phyloP scores from a whole-genome alignment of 2,113 vertebrate genomes.

The Montifringilla adamsi region DNA sequence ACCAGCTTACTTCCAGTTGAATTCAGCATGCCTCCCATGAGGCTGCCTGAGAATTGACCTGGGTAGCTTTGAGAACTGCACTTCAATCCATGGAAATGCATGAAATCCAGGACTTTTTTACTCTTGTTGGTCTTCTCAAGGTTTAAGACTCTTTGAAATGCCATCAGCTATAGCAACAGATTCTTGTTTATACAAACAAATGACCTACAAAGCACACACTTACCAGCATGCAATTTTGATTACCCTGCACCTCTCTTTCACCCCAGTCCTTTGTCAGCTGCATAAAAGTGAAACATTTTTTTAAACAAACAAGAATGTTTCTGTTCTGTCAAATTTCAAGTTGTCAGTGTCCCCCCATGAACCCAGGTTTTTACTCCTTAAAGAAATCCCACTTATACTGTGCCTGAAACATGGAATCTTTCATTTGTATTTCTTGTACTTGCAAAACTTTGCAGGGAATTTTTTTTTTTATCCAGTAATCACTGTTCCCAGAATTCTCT shows the following conservation, averaged over 20 bases:
- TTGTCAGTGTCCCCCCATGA: not conserved
- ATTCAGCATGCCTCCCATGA: not conserved
- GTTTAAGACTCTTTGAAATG: not conserved
- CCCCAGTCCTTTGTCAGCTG: not conserved
- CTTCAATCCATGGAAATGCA: not conserved
- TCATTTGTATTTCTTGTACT: not conserved
- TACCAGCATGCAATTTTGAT: not conserved
- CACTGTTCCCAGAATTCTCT: not conserved
- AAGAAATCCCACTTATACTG: not conserved
- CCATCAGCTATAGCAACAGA: not conserved
- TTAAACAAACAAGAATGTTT: not conserved
- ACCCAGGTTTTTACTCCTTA: not conserved
- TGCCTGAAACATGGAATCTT: not conserved
- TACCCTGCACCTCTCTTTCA: not conserved
- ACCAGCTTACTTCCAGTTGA: not conserved
- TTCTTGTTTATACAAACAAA: not conserved
- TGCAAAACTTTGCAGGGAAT: not conserved
- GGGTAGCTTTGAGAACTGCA: not conserved
- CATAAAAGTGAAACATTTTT: not conserved
- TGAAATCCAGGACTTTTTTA: not conserved
- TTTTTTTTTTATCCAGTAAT: not conserved
- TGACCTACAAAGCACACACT: not conserved
- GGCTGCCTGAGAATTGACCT: not conserved
- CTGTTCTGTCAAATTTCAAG: not conserved
- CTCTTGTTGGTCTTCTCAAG: not conserved